Evolutionary conservation across 1,140 invertebrate genomes (phyloP).

Genomic region (Solen grandis): DNA sequence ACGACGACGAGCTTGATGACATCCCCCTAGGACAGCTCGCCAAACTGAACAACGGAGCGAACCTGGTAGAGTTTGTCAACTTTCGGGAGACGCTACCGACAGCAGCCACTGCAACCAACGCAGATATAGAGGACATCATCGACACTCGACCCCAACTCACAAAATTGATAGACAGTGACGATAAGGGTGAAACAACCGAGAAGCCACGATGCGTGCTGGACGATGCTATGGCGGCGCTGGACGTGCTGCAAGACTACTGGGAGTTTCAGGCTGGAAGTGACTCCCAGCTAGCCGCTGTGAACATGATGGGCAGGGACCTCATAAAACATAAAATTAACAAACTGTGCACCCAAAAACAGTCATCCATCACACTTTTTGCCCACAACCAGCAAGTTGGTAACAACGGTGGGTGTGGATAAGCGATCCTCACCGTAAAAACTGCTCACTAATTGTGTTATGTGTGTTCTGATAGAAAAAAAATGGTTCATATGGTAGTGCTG

Average conservation of each 20-base stretch:
- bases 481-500: too few relatives aligned
- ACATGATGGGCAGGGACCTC: too few relatives aligned
- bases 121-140: background rate
- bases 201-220: background rate
- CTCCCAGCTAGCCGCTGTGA: too few relatives aligned
- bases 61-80: background rate
- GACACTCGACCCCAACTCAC: background rate
- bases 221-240: background rate
- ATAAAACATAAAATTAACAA: too few relatives aligned
- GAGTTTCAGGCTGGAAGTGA: background rate
- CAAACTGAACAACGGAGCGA: background rate
- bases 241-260: background rate
- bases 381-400: too few relatives aligned
- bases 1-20: slow-evolving; percentile 29
- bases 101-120: background rate
- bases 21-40: slow-evolving; percentile 11
- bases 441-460: too few relatives aligned
- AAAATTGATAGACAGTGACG: background rate
- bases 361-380: too few relatives aligned
- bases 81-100: background rate
- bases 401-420: too few relatives aligned
- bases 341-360: too few relatives aligned
- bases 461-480: too few relatives aligned
- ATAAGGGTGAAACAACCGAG: background rate
- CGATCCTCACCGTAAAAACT: too few relatives aligned